Conservation (phyloP, 2,888 invertebrate species). For the Ectemnius continuus region DNA sequence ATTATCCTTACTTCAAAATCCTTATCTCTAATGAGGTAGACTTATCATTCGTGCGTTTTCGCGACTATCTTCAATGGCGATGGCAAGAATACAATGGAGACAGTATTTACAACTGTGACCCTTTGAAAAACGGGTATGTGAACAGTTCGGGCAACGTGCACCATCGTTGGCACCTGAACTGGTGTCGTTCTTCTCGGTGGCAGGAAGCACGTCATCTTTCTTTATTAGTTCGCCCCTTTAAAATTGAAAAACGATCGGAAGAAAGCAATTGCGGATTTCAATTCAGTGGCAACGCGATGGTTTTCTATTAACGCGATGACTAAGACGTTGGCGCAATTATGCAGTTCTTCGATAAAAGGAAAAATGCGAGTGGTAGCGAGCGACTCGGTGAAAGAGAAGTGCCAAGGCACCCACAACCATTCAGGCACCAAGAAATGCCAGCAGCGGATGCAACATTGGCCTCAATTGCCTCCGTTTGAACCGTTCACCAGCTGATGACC, state of each 20-base stretch:
- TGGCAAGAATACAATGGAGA: slow-evolving; percentile 70
- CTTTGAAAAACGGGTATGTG: slow-evolving; percentile 72
- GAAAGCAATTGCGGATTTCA: no score
- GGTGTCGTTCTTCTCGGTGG: slow-evolving; percentile 62
- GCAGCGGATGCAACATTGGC: slow-evolving; percentile 51
- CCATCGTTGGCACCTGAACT: slow-evolving; percentile 63
- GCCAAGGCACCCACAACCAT: not conserved
- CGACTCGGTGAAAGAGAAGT: slow-evolving; percentile 11
- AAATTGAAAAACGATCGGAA: no score
- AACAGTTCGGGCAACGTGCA: slow-evolving; percentile 70
- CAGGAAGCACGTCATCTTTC: slow-evolving; percentile 72
- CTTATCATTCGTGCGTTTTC: slow-evolving; percentile 28
- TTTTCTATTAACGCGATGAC: not conserved
- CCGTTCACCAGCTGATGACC: slow-evolving; percentile 56
- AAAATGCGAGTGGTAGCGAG: not conserved
- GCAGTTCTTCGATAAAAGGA: not conserved
- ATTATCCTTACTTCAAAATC: no score
- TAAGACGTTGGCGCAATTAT: not conserved
- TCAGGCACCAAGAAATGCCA: slow-evolving; percentile 11
- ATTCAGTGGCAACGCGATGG: not conserved
- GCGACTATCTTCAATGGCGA: slow-evolving; percentile 69
- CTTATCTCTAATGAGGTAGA: not conserved
- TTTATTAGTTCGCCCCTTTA: no score
- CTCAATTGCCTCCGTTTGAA: slow-evolving; percentile 51
- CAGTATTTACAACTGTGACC: slow-evolving; percentile 70